These are phyloP conservation scores for Rhinichthys osculus DNA, from an alignment of 2,797 vertebrate species.

Conservation along the genomic window DNA sequence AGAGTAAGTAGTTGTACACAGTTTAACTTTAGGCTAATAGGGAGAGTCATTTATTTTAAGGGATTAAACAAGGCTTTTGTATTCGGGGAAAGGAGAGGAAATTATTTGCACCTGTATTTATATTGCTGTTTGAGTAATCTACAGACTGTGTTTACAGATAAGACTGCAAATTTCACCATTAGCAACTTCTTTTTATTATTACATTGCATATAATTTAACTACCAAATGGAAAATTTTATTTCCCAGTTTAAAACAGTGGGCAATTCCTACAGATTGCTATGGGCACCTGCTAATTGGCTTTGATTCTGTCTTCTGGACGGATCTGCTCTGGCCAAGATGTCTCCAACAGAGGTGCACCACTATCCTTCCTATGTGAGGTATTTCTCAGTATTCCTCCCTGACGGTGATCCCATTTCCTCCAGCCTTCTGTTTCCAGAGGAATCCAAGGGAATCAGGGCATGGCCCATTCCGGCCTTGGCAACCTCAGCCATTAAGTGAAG, in stretches of 20 bases:
- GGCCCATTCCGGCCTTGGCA: slow-evolving; percentile 60
- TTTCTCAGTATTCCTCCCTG: slow-evolving; percentile 6
- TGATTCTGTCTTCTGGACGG: slow-evolving; percentile 7
- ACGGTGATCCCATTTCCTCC: neutral
- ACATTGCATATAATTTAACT: neutral
- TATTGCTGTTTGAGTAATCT: neutral
- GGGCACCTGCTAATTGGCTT: slow-evolving; percentile 13
- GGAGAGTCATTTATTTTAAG: neutral
- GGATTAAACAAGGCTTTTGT: neutral
- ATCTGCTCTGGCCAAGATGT: neutral
- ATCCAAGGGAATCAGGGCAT: slow-evolving; percentile 1
- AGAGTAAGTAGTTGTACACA: slow-evolving; percentile 28
- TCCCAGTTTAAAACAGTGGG: neutral
- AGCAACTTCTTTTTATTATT: neutral
- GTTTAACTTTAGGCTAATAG: neutral
- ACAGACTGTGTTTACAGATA: neutral
- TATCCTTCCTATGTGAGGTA: slow-evolving; percentile 22
- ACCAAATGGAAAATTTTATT: neutral
- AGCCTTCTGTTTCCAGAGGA: neutral
- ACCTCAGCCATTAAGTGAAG: slow-evolving; percentile 55
- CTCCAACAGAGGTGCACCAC: neutral
- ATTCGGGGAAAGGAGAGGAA: neutral
- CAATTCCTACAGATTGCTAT: slow-evolving; percentile 6
- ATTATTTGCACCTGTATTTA: neutral
- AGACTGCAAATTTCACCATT: neutral